Evolutionary conservation across 2,888 invertebrate genomes (phyloP), one percentile per base, ranked within the genome.

Genomic region (Macrophya annulata): DNA sequence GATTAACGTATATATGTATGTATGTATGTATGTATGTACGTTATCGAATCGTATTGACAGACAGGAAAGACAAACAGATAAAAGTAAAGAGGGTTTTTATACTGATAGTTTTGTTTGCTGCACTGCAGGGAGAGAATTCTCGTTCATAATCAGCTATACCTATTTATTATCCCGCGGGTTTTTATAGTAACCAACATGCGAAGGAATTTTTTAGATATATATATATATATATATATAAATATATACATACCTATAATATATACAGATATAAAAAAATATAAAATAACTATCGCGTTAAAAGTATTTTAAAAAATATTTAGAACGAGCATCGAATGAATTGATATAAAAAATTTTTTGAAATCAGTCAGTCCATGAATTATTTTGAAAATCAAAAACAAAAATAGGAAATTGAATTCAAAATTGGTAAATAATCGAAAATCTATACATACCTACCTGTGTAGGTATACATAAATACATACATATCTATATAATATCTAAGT

Each of bases 51-150:
- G 51, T 85, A 85, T 85, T 82, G 82, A 85, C 85, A 85, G 82
- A 79, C 51, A 55, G 65, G 21, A 76, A 71, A 74, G 21, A 84
- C 72, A 84, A 85, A 84, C 83, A 85, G 85, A 85, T 85, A 85
- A 65, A 62, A 76, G 62, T 84, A 68, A 85, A 85, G 85, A 85
- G 85, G 83, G 85, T 72, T 59, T 84, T 79, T 76, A n/a, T 59
- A 31, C 84, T 21, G 77, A 76, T 77, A 72, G 84, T 68, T 76
- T 84, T 77, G 59, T 77, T 84, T 84, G 76, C 76, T 21, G 65
- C n/a, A n/a, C n/a, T n/a, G n/a, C n/a, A n/a, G n/a, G 55, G 6
- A 45, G 51, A 71, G 51, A 71, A 48, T 72, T 59, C 55, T 84
- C 72, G 40, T 62, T 62, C 68, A 68, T 55, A 55, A 55, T 55